Evolutionary conservation across 2,113 vertebrate species (phyloP), one percentile per base, ranked within the genome.

Genomic region (Catharus bicknelli): DNA sequence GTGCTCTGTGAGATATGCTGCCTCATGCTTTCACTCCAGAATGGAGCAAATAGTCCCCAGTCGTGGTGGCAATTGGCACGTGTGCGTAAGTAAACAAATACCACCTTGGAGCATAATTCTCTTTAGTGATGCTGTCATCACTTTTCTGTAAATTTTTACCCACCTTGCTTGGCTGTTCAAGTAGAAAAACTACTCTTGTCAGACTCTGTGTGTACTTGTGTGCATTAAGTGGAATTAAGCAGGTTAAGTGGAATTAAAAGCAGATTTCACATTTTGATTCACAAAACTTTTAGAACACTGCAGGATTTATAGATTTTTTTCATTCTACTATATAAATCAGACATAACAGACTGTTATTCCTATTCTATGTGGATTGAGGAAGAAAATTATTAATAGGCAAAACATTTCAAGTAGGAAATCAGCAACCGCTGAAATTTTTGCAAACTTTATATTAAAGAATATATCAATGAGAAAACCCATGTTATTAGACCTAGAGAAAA

Each of bases 301-400:
- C 5, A 34, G 11, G 2, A 4, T 20, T 29, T 51, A 23, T 7
- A 4, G 1, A 0, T 2, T 18, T 42, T 42, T 61, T 67, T 55
- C 8, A 58, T 69, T 87, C 13, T 23, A 32, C 29, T 43, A 2
- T 36, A 53, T 21, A 20, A 32, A 89, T 16, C 15, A 75, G 20
- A 88, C 3, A 13, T 45, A 57, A 36, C 14, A 66, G 17, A n/a
- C 4, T 59, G 5, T 42, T 70, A 51, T 29, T 69, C 51, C 2
- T 51, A 5, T 69, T 77, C 16, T 27, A 25, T 40, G 8, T 11
- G 15, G 13, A 29, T 9, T 77, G 43, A 68, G 21, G 23, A 85
- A 55, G 8, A 69, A 70, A 38, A 79, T 5, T 0, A 23, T 50
- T 66, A 34, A 55, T 42, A 85, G 13, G 20, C 25, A 77, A 54